Conservation (phyloP, 2,888 invertebrate genomes). For the Chloroclystis v-ata region DNA sequence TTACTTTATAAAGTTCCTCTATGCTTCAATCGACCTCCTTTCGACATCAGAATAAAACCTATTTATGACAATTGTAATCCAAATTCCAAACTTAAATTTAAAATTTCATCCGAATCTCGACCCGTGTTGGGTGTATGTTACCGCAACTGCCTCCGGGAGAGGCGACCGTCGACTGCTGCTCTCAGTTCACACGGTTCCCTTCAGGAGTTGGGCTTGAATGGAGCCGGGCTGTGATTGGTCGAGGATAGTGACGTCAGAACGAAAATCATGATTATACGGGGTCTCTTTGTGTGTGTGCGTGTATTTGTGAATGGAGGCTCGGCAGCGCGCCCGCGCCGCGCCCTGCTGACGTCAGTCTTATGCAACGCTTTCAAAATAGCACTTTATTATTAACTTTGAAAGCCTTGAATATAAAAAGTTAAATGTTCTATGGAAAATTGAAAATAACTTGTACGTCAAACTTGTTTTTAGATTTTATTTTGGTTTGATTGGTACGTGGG, state of each 20-base stretch:
- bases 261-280: constrained; percentile 79
- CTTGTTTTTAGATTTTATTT: background rate
- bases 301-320: constrained; percentile 60
- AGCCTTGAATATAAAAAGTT: constrained; percentile 27
- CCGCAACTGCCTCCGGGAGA: constrained; percentile 48
- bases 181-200: constrained; percentile 68
- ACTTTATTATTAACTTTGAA: constrained; percentile 54
- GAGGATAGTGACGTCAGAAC: constrained; percentile 83
- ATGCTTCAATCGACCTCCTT: constrained; percentile 26
- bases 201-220: constrained; percentile 83
- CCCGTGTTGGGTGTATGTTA: constrained; percentile 10
- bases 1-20: constrained; percentile 5
- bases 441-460: constrained; percentile 4
- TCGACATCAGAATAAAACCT: constrained; percentile 1
- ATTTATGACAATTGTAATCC: constrained; percentile 14
- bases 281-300: constrained; percentile 45
- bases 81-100: constrained; percentile 12
- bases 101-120: constrained; percentile 7
- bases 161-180: constrained; percentile 66
- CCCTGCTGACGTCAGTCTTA: constrained; percentile 65
- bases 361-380: constrained; percentile 59
- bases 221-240: constrained; percentile 80
- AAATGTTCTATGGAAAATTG: constrained; percentile 15
- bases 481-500: background rate
- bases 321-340: constrained; percentile 66